Base-by-base conservation (phyloP, 2,113 vertebrate species). In the Orcinus orca region DNA sequence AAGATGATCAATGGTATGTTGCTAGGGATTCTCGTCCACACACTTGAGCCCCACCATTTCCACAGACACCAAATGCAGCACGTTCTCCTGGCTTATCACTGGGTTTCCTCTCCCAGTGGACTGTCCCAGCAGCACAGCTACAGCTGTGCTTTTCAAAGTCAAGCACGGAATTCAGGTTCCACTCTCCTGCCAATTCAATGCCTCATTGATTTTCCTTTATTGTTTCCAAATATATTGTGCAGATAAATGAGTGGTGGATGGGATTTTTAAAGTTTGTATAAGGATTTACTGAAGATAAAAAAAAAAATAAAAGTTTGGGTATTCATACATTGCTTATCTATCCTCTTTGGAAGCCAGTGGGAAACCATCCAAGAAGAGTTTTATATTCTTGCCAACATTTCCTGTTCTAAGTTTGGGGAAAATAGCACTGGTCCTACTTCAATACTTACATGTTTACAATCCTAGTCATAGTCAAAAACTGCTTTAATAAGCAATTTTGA, bases 221-320 rank as follows among this genome's bases (percentile, higher is more conserved):
- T 88, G 62, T 96, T 94, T 97, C 90, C 90, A 96, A 97, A 96
- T 94, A 96, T 11, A 88, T 79, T 90, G 62, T 96, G 92, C 58
- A 41, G 84, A 86, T 93, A 95, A 96, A 95, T 93, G 84, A 94
- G 36, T 81, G 8, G 70, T 81, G 50, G 85, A 79, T 50, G 90
- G 90, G 63, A 85, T 74, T 96, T 90, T 85, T 58, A 83, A 96
- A 96, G 90, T 97, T 95, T 96, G 55, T 79, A 0, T 80, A 94
- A 95, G 88, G 85, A 79, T 93, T 97, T 94, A 88, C 85, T n/a
- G 33, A 96, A 96, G 90, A 96, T 80, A 36, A 58, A 50, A 47
- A 58, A 58, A 58, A 3, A 60, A 47, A 11, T 47, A 73, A 96
- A 90, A 96, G 81, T 93, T 92, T 96, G 88, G 55, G 26, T 90